A percentile compares a stretch with the other conserved stretches of the same genome.
Evolutionary conservation across 1,140 invertebrate species (phyloP).

Genomic region (Drosophila guanche): DNA sequence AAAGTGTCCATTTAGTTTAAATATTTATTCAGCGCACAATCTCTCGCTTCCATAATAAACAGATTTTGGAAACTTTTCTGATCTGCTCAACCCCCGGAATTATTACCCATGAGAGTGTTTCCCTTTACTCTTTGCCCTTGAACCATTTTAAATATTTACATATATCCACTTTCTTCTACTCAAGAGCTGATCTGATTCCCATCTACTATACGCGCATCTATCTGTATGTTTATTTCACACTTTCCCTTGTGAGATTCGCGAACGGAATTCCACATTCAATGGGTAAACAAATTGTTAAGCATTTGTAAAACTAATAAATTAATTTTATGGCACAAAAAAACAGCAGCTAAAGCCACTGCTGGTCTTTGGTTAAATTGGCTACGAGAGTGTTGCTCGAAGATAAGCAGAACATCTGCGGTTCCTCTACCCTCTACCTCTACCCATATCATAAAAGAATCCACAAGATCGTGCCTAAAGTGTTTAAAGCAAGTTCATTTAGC

Average conservation of each 20-base stretch:
- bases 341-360: slow-evolving; percentile 19
- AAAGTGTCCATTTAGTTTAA: slow-evolving; percentile 22
- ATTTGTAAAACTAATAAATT: slow-evolving; percentile 75
- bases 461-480: slow-evolving; percentile 15
- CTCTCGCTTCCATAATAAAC: slow-evolving; percentile 19
- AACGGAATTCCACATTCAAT: slow-evolving; percentile 23
- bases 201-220: no score
- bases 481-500: slow-evolving; percentile 1
- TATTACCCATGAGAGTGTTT: slow-evolving; percentile 19
- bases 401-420: slow-evolving; percentile 39
- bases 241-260: slow-evolving; percentile 23
- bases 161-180: slow-evolving; percentile 28
- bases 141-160: slow-evolving; percentile 30
- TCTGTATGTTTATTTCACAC: slow-evolving; percentile 38
- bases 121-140: slow-evolving; percentile 18
- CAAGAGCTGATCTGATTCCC: neutral
- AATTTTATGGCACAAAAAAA: slow-evolving; percentile 47
- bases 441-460: slow-evolving; percentile 23
- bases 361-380: slow-evolving; percentile 21
- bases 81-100: neutral
- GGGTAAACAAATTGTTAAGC: slow-evolving; percentile 52
- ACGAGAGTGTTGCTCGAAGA: slow-evolving; percentile 12
- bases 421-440: neutral
- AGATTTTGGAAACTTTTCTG: slow-evolving; percentile 2
- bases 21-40: slow-evolving; percentile 51